Percentiles rank a stretch among this genome's conserved stretches.
phyloP scores from a whole-genome alignment of 2,113 vertebrate species.

The Calypte anna region DNA sequence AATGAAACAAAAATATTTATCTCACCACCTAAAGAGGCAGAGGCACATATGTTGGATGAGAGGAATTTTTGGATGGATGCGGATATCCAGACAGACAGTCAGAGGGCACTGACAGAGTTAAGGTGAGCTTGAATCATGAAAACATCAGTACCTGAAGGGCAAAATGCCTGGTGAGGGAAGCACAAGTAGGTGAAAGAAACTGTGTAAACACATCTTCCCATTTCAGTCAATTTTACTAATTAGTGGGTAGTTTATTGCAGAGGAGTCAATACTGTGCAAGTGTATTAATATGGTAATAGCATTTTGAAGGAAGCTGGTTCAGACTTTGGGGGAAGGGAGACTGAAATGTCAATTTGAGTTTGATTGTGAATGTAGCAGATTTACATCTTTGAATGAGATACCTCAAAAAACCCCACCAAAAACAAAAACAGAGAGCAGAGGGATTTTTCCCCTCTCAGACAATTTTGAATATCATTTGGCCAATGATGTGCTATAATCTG shows the following conservation, averaged over 20 bases:
- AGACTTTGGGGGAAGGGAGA: background rate
- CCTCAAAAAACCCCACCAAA: background rate
- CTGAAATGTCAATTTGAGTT: background rate
- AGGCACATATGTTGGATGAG: background rate
- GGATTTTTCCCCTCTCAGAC: background rate
- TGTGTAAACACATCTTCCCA: background rate
- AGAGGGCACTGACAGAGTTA: background rate
- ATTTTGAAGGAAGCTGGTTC: background rate
- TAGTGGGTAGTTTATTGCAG: background rate
- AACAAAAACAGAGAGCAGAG: background rate
- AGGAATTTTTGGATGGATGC: background rate
- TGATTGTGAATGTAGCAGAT: background rate
- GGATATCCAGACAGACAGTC: background rate
- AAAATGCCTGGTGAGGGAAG: background rate
- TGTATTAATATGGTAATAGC: constrained; percentile 27
- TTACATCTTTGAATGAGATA: background rate
- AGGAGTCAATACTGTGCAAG: background rate
- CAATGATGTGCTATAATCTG: background rate
- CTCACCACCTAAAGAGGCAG: background rate
- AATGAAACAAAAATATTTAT: background rate
- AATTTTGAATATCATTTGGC: background rate
- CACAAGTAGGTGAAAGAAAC: background rate
- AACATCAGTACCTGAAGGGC: background rate
- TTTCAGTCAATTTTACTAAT: constrained; percentile 38
- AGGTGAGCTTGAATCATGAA: background rate